Evolutionary conservation across 2,797 vertebrate genomes (phyloP).

Genomic region (Tapirus indicus): DNA sequence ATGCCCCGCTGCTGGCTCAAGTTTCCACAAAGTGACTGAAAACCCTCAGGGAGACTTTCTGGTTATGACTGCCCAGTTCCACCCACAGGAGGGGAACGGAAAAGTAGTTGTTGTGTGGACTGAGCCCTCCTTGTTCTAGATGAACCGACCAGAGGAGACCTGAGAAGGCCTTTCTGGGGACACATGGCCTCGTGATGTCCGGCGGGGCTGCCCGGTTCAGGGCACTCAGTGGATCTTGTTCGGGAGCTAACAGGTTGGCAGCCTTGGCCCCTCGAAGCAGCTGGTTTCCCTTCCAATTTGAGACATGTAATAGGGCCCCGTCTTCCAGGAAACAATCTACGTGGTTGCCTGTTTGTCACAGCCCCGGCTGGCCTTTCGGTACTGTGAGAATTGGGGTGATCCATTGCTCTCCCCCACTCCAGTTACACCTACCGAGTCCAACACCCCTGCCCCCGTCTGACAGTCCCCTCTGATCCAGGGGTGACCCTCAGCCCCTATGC

Average conservation of each 20-base stretch:
- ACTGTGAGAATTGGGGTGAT: neutral
- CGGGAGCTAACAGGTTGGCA: neutral
- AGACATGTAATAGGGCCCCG: neutral
- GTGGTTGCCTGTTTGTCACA: neutral
- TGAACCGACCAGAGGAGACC: neutral
- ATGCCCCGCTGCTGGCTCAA: neutral
- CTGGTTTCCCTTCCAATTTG: neutral
- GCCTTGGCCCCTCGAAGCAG: neutral
- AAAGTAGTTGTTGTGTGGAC: neutral
- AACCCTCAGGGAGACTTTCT: neutral
- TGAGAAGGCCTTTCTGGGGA: neutral
- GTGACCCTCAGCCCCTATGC: rapidly evolving
- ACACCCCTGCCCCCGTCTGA: rapidly evolving
- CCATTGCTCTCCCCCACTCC: neutral
- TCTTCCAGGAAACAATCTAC: neutral
- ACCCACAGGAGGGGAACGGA: neutral
- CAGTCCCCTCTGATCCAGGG: neutral
- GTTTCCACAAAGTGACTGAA: neutral
- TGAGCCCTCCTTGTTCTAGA: neutral
- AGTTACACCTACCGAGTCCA: neutral
- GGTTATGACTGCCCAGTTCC: no score
- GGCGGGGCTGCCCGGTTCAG: rapidly evolving
- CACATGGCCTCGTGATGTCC: rapidly evolving
- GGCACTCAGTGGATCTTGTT: neutral
- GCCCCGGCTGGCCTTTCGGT: neutral